Conservation (phyloP, 2,888 invertebrate species). For the Scaptomyza flava region DNA sequence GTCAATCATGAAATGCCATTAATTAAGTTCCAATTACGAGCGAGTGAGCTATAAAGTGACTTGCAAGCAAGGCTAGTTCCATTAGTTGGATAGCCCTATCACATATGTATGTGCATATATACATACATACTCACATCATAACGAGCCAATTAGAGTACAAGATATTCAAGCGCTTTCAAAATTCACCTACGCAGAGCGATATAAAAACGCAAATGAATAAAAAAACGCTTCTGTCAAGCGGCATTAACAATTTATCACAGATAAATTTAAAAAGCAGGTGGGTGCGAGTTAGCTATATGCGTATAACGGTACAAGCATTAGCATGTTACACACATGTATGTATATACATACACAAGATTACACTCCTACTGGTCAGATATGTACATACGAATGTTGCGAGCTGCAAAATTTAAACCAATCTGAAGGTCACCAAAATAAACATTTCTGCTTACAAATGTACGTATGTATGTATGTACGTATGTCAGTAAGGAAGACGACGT, state of each 20-base stretch:
- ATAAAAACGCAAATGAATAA: slow-evolving; percentile 6
- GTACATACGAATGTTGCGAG: neutral
- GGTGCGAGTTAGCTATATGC: neutral
- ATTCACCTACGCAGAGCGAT: slow-evolving; percentile 9
- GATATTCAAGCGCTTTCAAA: slow-evolving; percentile 8
- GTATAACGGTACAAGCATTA: slow-evolving; percentile 17
- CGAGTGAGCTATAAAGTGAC: slow-evolving; percentile 31
- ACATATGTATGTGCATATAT: neutral
- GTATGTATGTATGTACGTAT: neutral
- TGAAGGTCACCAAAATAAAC: slow-evolving; percentile 5
- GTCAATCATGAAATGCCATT: slow-evolving; percentile 53
- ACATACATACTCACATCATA: neutral
- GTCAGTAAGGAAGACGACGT: neutral
- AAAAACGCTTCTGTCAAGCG: slow-evolving; percentile 20
- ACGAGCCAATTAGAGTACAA: too few species aligned
- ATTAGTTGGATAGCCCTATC: slow-evolving; percentile 23
- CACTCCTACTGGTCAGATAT: slow-evolving; percentile 1
- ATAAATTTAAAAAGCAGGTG: slow-evolving; percentile 32
- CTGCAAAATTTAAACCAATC: neutral
- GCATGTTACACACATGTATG: neutral
- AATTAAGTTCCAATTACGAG: slow-evolving; percentile 50
- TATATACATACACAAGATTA: neutral
- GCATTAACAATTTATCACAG: slow-evolving; percentile 51
- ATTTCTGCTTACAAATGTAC: neutral
- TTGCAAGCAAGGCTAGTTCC: slow-evolving; percentile 29